Percentiles rank a stretch among this genome's conserved stretches.
Conservation (phyloP, 2,888 invertebrate species). For the Ectemnius cavifrons region DNA sequence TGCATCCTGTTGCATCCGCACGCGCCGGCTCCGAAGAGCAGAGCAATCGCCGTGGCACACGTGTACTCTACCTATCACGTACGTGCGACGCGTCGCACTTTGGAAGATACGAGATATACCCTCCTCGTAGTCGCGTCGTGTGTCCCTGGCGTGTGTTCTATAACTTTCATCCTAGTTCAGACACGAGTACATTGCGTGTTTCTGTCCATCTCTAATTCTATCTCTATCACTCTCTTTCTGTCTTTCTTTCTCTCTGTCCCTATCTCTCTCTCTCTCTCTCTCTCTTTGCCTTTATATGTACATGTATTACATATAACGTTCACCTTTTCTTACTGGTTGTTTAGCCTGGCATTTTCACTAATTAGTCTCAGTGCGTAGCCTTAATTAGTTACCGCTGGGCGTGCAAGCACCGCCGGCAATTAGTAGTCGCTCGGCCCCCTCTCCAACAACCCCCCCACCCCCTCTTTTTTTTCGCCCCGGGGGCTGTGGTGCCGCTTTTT, state of each 20-base stretch:
- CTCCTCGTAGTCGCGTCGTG: constrained; percentile 38
- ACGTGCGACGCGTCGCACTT: background rate
- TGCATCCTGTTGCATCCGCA: too few species aligned
- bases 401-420: constrained; percentile 70
- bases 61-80: too few species aligned
- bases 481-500: constrained; percentile 49
- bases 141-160: too few species aligned
- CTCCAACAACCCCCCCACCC: background rate
- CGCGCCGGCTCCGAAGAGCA: too few species aligned
- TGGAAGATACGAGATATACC: constrained; percentile 40
- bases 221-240: background rate
- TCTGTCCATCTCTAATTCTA: too few species aligned
- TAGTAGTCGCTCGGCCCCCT: constrained; percentile 47
- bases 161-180: constrained; percentile 23
- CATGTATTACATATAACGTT: constrained; percentile 47
- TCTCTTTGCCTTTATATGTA: constrained; percentile 32
- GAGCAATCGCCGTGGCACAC: too few species aligned
- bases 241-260: background rate
- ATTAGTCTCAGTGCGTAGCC: constrained; percentile 70
- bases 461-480: constrained; percentile 11
- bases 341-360: constrained; percentile 63
- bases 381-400: constrained; percentile 75
- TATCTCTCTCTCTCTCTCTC: constrained; percentile 5
- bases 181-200: constrained; percentile 30
- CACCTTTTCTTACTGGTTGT: constrained; percentile 55